A percentile compares a stretch with the other conserved stretches of the same genome.
These are phyloP conservation scores for Eleutherodactylus coqui DNA, from an alignment of 2,797 vertebrate species.

Conservation along the genomic window DNA sequence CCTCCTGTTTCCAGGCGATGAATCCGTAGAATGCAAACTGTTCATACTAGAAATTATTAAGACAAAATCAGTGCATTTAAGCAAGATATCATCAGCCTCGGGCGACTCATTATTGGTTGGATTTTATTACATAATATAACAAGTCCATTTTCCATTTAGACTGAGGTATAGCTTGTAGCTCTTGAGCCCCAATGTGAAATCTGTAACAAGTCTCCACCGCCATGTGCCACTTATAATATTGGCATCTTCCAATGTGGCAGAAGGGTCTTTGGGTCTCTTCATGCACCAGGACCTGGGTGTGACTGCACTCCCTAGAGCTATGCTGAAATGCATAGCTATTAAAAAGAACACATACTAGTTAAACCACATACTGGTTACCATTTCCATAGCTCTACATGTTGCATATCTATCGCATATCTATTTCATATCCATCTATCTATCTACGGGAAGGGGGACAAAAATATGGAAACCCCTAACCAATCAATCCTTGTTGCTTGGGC, in stretches of 20 bases:
- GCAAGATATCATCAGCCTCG: slow-evolving; percentile 14
- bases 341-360: no score
- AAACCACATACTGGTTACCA: no score
- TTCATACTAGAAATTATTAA: slow-evolving; percentile 70
- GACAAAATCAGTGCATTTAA: slow-evolving; percentile 60
- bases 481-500: no score
- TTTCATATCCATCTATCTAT: not conserved
- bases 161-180: no score
- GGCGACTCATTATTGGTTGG: not conserved
- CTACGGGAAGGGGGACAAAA: no score
- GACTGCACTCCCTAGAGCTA: not conserved
- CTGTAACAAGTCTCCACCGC: not conserved
- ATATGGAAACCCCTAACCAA: no score
- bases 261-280: not conserved
- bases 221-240: not conserved
- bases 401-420: not conserved
- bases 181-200: not conserved
- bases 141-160: not conserved
- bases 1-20: slow-evolving; percentile 70
- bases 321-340: not conserved
- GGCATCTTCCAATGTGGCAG: not conserved
- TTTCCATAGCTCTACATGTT: no score
- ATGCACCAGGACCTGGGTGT: no score
- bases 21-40: slow-evolving; percentile 65
- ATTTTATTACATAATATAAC: not conserved